These are phyloP conservation scores for Gallinago stenura DNA, from an alignment of 2,797 vertebrate species.

Conservation along the genomic window DNA sequence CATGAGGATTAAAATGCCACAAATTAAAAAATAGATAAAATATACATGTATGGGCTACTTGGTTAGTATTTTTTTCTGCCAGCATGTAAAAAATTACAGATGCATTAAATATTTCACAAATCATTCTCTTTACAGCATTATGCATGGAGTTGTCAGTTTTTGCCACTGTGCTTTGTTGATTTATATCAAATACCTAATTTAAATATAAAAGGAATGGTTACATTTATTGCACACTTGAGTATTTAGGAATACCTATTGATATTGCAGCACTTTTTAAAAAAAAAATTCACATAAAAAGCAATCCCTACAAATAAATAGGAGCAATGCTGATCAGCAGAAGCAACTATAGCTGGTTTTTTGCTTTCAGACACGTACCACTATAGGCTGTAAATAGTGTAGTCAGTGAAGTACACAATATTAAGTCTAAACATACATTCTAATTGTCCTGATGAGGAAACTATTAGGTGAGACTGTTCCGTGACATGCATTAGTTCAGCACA, in stretches of 20 bases:
- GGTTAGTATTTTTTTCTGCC: conserved; percentile 4
- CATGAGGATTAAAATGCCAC: conserved; percentile 53
- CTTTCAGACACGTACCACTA: background rate
- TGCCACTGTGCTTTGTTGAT: conserved; percentile 33
- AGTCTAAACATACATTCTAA: background rate
- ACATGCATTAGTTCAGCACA: background rate
- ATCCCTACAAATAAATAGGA: background rate
- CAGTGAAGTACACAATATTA: background rate
- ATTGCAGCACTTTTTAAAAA: background rate
- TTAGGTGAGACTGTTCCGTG: background rate
- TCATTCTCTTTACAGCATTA: conserved; percentile 35
- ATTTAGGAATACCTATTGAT: conserved; percentile 32
- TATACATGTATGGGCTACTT: conserved; percentile 16
- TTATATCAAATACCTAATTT: conserved; percentile 57
- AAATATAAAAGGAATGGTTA: conserved; percentile 42
- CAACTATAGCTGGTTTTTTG: background rate
- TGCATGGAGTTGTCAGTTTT: conserved; percentile 29
- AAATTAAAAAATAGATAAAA: conserved; percentile 49
- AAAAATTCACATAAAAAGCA: conserved; percentile 20
- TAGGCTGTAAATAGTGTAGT: background rate
- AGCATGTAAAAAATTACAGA: conserved; percentile 43
- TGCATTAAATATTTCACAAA: conserved; percentile 32
- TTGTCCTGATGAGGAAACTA: background rate
- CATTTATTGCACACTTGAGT: conserved; percentile 18
- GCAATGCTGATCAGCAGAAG: background rate